Evolutionary conservation across 2,888 invertebrate species (phyloP).

Genomic region (Didymodactylos carnosus): DNA sequence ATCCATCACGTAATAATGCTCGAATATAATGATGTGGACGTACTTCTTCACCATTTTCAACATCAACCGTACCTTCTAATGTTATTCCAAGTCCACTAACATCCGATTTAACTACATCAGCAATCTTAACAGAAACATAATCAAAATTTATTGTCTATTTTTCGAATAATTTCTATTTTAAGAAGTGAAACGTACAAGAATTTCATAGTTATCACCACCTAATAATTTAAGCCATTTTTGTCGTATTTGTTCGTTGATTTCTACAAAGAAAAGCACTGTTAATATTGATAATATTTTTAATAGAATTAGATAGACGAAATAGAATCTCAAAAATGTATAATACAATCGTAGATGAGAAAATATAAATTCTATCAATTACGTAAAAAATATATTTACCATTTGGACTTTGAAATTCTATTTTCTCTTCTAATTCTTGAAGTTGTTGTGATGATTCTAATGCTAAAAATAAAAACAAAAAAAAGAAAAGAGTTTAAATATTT

Average conservation of each 20-base stretch:
- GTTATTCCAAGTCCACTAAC: constrained; percentile 89
- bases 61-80: constrained; percentile 90
- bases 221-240: not conserved
- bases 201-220: not conserved
- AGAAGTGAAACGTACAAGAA: too few species aligned
- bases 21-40: constrained; percentile 95
- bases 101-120: constrained; percentile 31
- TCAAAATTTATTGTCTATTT: too few species aligned
- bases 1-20: constrained; percentile 86
- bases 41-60: constrained; percentile 72
- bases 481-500: not conserved
- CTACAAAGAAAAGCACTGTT: too few species aligned
- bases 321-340: too few species aligned
- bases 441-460: not conserved
- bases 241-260: not conserved
- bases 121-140: too few species aligned
- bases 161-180: too few species aligned
- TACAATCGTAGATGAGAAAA: too few species aligned
- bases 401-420: not conserved
- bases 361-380: too few species aligned
- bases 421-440: not conserved
- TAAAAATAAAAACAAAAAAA: not conserved
- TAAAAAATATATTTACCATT: too few species aligned
- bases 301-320: too few species aligned
- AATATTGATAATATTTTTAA: too few species aligned